Evolutionary conservation across 2,797 vertebrate species (phyloP).

Genomic region (Caiman crocodilus): DNA sequence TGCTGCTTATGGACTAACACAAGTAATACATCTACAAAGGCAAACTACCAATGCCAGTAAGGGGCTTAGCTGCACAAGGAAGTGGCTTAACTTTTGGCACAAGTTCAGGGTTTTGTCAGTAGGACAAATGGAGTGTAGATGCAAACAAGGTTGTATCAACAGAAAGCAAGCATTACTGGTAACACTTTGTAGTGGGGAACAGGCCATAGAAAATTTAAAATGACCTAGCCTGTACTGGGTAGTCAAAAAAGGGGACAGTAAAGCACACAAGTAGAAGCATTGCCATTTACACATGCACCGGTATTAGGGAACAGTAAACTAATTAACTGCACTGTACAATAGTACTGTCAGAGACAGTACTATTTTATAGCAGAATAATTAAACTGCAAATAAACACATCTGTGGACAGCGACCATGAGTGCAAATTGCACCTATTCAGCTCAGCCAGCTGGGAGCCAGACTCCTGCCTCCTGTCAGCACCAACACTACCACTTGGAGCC

Average conservation of each 20-base stretch:
- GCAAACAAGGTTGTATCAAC: neutral
- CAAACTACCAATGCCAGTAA: neutral
- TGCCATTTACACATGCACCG: no score
- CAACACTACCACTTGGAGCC: no score
- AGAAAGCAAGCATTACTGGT: neutral
- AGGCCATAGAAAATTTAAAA: neutral
- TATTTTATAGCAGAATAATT: no score
- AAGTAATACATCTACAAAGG: accelerated
- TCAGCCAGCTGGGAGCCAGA: no score
- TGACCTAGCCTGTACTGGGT: neutral
- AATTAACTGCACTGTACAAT: no score
- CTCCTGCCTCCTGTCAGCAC: no score
- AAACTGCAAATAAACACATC: no score
- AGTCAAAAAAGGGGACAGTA: neutral
- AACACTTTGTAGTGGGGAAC: neutral
- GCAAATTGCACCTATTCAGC: no score
- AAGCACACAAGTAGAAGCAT: no score
- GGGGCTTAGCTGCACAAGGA: neutral
- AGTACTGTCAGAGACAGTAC: no score
- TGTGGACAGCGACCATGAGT: no score
- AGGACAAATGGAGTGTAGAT: neutral
- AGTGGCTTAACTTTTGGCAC: neutral
- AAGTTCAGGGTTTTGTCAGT: neutral
- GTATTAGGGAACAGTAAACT: no score
- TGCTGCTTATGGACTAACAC: neutral